A percentile compares a stretch with the other conserved stretches of the same genome.
phyloP scores from a whole-genome alignment of 2,888 invertebrate genomes.

The Apeira syringaria region DNA sequence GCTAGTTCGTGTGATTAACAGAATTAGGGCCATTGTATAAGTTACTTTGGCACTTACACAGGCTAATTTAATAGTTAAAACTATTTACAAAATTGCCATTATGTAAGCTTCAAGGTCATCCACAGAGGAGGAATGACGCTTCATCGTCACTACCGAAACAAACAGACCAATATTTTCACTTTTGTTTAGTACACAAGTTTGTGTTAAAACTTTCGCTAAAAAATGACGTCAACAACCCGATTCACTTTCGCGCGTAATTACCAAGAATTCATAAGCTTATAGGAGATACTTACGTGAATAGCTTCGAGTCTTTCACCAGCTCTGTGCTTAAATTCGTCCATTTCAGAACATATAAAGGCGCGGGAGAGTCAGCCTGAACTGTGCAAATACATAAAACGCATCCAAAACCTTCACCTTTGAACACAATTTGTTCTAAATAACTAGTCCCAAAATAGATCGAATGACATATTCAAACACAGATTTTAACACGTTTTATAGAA shows the following conservation, averaged over 20 bases:
- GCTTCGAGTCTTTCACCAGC: slow-evolving; percentile 78
- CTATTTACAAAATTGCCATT: slow-evolving; percentile 32
- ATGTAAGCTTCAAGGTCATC: slow-evolving; percentile 62
- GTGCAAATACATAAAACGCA: slow-evolving; percentile 59
- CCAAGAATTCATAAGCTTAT: slow-evolving; percentile 45
- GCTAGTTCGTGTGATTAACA: too few species aligned
- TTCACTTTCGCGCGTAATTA: slow-evolving; percentile 54
- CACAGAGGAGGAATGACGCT: slow-evolving; percentile 47
- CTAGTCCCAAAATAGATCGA: slow-evolving; percentile 71
- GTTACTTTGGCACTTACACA: too few species aligned
- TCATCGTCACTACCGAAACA: slow-evolving; percentile 44
- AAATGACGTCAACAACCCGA: slow-evolving; percentile 43
- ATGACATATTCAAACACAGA: slow-evolving; percentile 46
- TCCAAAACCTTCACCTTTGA: slow-evolving; percentile 78
- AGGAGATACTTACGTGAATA: slow-evolving; percentile 68
- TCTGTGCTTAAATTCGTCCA: slow-evolving; percentile 73
- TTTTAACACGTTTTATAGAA: slow-evolving; percentile 31
- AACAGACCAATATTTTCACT: slow-evolving; percentile 16
- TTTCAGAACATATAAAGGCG: slow-evolving; percentile 53
- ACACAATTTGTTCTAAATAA: slow-evolving; percentile 70
- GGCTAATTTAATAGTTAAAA: too few species aligned
- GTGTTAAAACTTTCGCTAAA: slow-evolving; percentile 32
- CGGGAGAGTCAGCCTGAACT: slow-evolving; percentile 51
- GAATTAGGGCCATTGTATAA: too few species aligned
- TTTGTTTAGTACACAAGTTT: slow-evolving; percentile 24